Evolutionary conservation across 2,888 invertebrate genomes (phyloP).

Genomic region (Lasius fuliginosus): DNA sequence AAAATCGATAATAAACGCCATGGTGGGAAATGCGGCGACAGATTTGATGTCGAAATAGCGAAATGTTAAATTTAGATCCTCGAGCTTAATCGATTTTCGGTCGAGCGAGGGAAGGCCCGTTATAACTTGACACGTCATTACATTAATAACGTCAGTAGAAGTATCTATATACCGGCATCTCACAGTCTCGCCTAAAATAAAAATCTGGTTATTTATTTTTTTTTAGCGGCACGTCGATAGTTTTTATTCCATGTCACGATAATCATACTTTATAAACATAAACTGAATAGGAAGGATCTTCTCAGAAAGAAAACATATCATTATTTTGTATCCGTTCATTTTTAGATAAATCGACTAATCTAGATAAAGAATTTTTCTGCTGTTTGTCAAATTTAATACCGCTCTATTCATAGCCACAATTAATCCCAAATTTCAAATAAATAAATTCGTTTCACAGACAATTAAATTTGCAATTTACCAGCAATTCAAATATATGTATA

Average conservation of each 20-base stretch:
- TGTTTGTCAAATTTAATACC: not conserved
- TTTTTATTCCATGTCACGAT: not conserved
- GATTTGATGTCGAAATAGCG: constrained; percentile 19
- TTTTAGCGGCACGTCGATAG: not conserved
- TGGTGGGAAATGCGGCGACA: not conserved
- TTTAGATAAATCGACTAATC: not conserved
- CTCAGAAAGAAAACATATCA: not conserved
- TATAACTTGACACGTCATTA: not conserved
- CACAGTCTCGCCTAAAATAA: constrained; percentile 7
- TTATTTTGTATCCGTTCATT: not conserved
- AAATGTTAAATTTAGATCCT: constrained; percentile 43
- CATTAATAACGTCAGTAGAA: constrained; percentile 30
- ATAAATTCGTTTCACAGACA: not conserved
- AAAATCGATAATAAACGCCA: constrained; percentile 4
- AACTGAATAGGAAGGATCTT: not conserved
- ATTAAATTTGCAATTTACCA: not conserved
- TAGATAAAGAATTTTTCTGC: not conserved
- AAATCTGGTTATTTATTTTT: constrained; percentile 3
- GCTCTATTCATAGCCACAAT: not conserved
- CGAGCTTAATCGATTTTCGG: constrained; percentile 53
- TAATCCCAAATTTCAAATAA: not conserved
- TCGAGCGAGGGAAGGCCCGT: constrained; percentile 17
- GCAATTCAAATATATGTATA: not conserved
- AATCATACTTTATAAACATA: not conserved
- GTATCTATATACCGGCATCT: not conserved